Conservation (phyloP, 2,888 invertebrate genomes). For the Metopia argyrocephala region DNA sequence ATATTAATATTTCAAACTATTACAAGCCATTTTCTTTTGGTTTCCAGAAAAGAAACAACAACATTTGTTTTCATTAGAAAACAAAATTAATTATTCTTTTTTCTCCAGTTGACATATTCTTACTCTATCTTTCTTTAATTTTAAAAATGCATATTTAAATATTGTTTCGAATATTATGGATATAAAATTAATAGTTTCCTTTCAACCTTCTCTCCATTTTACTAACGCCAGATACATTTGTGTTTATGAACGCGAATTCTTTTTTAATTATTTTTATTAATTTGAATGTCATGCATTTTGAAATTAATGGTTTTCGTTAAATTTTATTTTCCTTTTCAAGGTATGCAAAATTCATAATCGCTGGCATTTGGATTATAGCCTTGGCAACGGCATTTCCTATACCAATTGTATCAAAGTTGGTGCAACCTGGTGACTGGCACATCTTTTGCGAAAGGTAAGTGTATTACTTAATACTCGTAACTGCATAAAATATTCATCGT, state of each 20-base stretch:
- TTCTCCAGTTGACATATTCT: too few species aligned
- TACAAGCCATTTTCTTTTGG: too few species aligned
- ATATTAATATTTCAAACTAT: too few species aligned
- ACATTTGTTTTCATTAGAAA: too few species aligned
- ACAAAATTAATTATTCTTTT: too few species aligned
- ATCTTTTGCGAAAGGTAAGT: constrained; percentile 84
- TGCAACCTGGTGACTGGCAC: constrained; percentile 83
- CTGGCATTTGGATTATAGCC: constrained; percentile 80
- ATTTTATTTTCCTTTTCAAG: constrained; percentile 67
- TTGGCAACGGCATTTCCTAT: constrained; percentile 89
- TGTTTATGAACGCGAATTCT: neutral
- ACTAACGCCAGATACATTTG: neutral
- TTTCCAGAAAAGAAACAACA: too few species aligned
- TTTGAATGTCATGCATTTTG: too few species aligned
- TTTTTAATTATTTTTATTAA: neutral
- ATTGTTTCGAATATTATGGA: too few species aligned
- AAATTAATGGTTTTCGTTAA: neutral
- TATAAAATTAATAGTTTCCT: too few species aligned
- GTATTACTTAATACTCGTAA: neutral
- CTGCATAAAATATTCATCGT: neutral
- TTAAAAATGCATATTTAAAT: too few species aligned
- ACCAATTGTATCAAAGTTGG: constrained; percentile 85
- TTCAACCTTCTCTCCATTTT: too few species aligned
- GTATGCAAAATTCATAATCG: constrained; percentile 78
- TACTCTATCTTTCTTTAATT: too few species aligned